Conservation (phyloP, 2,113 vertebrate species). For the Albula glossodonta region DNA sequence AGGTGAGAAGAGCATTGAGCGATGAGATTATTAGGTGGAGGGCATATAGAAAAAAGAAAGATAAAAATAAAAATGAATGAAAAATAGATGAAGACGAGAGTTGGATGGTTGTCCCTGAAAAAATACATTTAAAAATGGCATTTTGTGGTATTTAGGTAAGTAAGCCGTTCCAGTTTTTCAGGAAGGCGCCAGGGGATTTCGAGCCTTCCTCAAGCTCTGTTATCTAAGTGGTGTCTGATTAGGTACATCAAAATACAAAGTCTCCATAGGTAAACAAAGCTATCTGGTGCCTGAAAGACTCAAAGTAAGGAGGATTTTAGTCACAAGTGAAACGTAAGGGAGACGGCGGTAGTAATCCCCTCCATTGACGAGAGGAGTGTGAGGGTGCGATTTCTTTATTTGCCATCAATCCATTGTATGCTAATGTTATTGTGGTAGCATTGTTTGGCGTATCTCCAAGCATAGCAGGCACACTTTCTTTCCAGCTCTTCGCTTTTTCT, state of each 20-base stretch:
- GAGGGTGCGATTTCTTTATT: constrained; percentile 27
- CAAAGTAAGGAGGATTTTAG: constrained; percentile 50
- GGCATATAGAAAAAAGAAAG: constrained; percentile 20
- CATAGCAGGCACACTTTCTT: constrained; percentile 36
- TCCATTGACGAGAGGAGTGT: constrained; percentile 47
- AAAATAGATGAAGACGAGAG: background rate
- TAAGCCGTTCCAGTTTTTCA: constrained; percentile 29
- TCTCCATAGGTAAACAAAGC: constrained; percentile 58
- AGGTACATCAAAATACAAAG: constrained; percentile 53
- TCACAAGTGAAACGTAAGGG: constrained; percentile 61
- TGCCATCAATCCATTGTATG: constrained; percentile 52
- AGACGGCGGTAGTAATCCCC: constrained; percentile 59
- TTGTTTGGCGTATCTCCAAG: constrained; percentile 57
- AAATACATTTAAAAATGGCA: constrained; percentile 17
- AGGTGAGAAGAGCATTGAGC: background rate
- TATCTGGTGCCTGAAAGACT: constrained; percentile 43
- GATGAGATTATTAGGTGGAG: background rate
- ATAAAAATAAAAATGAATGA: background rate
- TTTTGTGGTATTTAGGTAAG: constrained; percentile 46
- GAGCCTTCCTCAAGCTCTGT: constrained; percentile 5
- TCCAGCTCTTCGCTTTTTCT: background rate
- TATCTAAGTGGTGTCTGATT: constrained; percentile 59
- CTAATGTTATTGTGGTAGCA: constrained; percentile 66
- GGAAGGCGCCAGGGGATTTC: constrained; percentile 48
- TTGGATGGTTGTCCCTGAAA: constrained; percentile 7